Evolutionary conservation across 2,113 vertebrate species (phyloP), one percentile per base, ranked within the genome.

Genomic region (Capricornis sumatraensis): DNA sequence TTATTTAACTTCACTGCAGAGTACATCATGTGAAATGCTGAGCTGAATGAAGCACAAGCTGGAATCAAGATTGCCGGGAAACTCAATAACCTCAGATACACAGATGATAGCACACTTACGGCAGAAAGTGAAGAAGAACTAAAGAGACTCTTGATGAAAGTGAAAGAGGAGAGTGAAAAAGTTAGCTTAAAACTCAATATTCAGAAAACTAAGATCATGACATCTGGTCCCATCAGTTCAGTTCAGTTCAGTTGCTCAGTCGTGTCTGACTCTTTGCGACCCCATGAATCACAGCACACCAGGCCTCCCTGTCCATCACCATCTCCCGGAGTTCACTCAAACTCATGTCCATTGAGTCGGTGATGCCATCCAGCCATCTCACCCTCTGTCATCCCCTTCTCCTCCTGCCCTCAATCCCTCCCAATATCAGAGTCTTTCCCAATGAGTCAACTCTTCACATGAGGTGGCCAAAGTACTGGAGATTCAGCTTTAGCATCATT

Each of bases 201-300:
- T 67, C 33, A 21, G 64, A 36, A 67, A 67, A 36, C 64, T 67
- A 67, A 67, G 17, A 19, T 67, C 33, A 67, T 67, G 64, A 17
- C 16, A n/a, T 67, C 33, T 67, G 16, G 17, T 67, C 16, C 33
- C 15, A 17, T n/a, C 62, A 64, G 55, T 57, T 25, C 21, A 57
- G 21, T 57, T 57, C 55, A 25, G 21, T 25, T 57, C 55, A 57
- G 21, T 57, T 3, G 8, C 8, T 57, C 3, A 57, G 55, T 57
- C 8, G 0, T 57, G 55, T 57, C 55, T 0, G 1, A 57, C 21
- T 25, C 55, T 57, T 57, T 25, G 21, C 0, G 8, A 57, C 21
- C 8, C 55, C 55, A 57, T 57, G 55, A 25, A 25, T 10, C 3
- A 1, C 55, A 57, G 55, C 55, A 57, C 8, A 9, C 55, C 21